A percentile compares a stretch with the other conserved stretches of the same genome.
These are phyloP conservation scores for Drosophila kanapiae DNA, from an alignment of 1,140 invertebrate genomes.

Conservation along the genomic window DNA sequence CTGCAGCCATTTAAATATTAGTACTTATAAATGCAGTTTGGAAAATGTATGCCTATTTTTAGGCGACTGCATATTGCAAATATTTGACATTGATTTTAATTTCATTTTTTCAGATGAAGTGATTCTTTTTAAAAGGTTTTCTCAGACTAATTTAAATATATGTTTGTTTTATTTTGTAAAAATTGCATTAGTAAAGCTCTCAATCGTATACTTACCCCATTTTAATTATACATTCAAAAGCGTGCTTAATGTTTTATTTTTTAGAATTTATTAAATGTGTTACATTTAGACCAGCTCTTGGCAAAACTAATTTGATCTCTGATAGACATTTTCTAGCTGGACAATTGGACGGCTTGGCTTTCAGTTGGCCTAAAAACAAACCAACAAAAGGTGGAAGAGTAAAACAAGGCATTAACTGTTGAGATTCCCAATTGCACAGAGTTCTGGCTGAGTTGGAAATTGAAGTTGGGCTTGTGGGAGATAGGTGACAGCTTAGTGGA, in stretches of 20 bases:
- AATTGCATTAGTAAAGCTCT: neutral
- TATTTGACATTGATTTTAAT: neutral
- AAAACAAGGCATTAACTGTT: slow-evolving; percentile 39
- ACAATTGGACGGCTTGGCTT: slow-evolving; percentile 53
- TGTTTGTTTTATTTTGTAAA: neutral
- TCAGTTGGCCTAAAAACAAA: slow-evolving; percentile 53
- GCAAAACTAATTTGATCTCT: slow-evolving; percentile 22
- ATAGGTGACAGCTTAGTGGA: slow-evolving; percentile 12
- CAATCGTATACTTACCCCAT: neutral
- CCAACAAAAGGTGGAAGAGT: slow-evolving; percentile 35
- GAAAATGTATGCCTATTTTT: neutral
- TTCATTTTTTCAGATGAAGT: too few species aligned
- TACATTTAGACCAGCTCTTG: slow-evolving; percentile 35
- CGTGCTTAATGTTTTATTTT: neutral
- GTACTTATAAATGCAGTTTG: neutral
- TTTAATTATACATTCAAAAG: neutral
- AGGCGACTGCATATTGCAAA: neutral
- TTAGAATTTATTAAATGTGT: slow-evolving; percentile 17
- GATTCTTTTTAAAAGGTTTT: too few species aligned
- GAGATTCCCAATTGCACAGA: slow-evolving; percentile 49
- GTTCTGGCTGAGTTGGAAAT: slow-evolving; percentile 25
- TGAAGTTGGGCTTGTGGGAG: slow-evolving; percentile 9
- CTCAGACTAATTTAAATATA: neutral
- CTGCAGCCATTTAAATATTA: too few species aligned
- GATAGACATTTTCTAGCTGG: slow-evolving; percentile 13